Percentiles rank a stretch among this genome's conserved stretches.
phyloP scores from a whole-genome alignment of 2,113 vertebrate genomes.

The Taxidea taxus region DNA sequence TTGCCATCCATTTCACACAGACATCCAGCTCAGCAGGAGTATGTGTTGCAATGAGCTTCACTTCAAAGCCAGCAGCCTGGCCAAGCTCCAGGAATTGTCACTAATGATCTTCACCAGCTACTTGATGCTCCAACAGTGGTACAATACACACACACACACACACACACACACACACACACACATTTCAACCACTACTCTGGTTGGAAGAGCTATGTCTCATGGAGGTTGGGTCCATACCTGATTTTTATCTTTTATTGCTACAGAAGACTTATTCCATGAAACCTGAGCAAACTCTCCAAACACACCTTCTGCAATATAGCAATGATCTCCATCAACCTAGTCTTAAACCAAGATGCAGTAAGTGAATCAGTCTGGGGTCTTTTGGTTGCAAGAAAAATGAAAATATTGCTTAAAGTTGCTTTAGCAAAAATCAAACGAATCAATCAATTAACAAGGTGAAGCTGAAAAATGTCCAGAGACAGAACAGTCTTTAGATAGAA shows the following conservation, averaged over 20 bases:
- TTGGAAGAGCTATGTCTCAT: background rate
- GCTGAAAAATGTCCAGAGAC: background rate
- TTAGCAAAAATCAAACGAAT: background rate
- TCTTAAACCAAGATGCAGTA: background rate
- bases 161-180: background rate
- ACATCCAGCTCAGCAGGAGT: slow-evolving; percentile 7
- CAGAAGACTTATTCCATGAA: background rate
- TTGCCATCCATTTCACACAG: slow-evolving; percentile 20
- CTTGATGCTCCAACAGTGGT: background rate
- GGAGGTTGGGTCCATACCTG: background rate
- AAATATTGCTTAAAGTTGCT: background rate
- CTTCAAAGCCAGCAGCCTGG: slow-evolving; percentile 44
- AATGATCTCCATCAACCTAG: background rate
- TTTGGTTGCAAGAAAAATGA: background rate
- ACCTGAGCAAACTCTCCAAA: background rate
- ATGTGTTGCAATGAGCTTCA: background rate
- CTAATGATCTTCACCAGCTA: slow-evolving; percentile 38
- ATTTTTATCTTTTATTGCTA: slow-evolving; percentile 12
- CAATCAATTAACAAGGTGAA: background rate
- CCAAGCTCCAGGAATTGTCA: slow-evolving; percentile 28
- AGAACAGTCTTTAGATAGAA: background rate
- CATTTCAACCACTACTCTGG: background rate
- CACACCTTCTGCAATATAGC: background rate
- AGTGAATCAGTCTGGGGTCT: background rate
- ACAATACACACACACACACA: background rate